phyloP scores from a whole-genome alignment of 30 jellyfish, hydroid and myxozoan genomes.

The Aurelia aurita region DNA sequence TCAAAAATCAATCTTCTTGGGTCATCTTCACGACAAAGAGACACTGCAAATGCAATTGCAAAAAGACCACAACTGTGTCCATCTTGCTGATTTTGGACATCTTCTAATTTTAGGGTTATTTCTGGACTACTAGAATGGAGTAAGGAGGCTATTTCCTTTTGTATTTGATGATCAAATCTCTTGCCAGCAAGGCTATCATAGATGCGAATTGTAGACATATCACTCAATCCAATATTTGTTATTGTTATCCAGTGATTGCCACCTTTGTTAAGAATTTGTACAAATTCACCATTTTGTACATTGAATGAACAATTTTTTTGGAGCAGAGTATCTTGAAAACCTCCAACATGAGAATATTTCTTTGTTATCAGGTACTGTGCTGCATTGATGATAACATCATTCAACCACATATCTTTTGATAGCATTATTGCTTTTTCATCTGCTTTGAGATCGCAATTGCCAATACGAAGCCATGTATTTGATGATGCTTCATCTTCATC shows the following conservation, averaged over 20 bases:
- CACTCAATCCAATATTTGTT: not conserved
- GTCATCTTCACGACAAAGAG: not conserved
- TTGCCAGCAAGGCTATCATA: not conserved
- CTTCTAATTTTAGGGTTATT: not conserved
- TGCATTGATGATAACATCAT: not conserved
- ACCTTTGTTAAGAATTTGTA: not conserved
- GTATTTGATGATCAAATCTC: not conserved
- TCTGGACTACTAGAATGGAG: not conserved
- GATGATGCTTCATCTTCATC: conserved; percentile 19
- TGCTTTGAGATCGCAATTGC: not conserved
- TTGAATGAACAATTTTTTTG: not conserved
- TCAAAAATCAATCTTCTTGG: not conserved
- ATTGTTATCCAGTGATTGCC: not conserved
- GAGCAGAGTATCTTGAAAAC: too few species aligned
- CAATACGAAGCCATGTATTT: not conserved
- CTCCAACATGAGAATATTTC: not conserved
- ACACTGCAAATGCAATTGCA: not conserved
- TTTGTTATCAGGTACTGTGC: not conserved
- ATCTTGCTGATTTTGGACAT: not conserved
- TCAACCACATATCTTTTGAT: not conserved
- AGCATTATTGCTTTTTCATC: too few species aligned
- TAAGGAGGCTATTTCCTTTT: not conserved
- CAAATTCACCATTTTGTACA: not conserved
- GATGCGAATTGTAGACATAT: not conserved
- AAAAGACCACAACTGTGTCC: not conserved